These are phyloP conservation scores for Hippopotamus amphibius DNA, from an alignment of 2,113 vertebrate genomes.

Conservation along the genomic window DNA sequence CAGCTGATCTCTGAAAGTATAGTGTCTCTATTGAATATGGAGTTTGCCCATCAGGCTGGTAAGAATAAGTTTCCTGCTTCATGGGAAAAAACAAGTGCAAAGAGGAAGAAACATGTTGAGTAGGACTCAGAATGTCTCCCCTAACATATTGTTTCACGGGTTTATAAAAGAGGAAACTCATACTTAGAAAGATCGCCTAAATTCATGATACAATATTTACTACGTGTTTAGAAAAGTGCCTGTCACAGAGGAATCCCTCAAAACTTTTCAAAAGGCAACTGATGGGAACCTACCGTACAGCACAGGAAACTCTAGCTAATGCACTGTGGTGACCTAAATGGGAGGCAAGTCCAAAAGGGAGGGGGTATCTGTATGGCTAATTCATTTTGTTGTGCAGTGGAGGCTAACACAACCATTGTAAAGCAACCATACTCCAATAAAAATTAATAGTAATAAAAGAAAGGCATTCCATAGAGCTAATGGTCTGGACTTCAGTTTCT, in stretches of 20 bases:
- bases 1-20: neutral
- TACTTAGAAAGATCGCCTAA: neutral
- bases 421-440: too few relatives aligned
- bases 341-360: too few relatives aligned
- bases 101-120: neutral
- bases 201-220: neutral
- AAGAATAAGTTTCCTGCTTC: neutral
- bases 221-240: neutral
- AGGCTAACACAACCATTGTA: too few relatives aligned
- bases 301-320: too few relatives aligned
- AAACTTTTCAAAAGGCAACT: neutral
- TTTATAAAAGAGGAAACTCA: neutral
- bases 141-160: accelerated
- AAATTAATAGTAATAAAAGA: too few relatives aligned
- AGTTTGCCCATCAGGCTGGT: neutral
- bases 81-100: neutral
- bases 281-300: too few relatives aligned
- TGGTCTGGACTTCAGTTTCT: neutral
- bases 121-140: neutral
- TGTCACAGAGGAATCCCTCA: neutral
- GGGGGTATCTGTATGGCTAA: too few relatives aligned
- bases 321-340: too few relatives aligned
- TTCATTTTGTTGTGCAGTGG: too few relatives aligned
- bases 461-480: neutral
- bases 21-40: accelerated